Percentiles rank a stretch among this genome's conserved stretches.
Conservation (phyloP, 2,888 invertebrate species). For the Girardia tigrina region DNA sequence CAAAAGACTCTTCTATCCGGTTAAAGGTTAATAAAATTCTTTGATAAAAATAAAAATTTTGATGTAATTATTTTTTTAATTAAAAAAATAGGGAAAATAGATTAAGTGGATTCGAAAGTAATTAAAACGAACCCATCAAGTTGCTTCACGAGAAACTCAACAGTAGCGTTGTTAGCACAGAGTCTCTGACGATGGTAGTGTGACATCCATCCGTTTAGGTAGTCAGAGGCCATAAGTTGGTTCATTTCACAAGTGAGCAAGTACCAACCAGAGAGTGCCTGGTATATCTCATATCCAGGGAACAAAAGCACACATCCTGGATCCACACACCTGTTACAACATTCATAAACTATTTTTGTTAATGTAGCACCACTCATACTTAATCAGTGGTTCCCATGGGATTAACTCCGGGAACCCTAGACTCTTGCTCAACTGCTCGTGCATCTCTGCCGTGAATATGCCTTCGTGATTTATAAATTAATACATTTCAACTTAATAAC, state of each 20-base stretch:
- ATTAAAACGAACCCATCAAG: not conserved
- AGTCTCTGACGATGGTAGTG: slow-evolving; percentile 3
- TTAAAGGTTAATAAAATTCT: no score
- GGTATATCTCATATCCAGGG: slow-evolving; percentile 31
- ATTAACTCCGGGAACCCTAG: slow-evolving; percentile 42
- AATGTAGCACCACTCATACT: slow-evolving; percentile 38
- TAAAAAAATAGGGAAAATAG: no score
- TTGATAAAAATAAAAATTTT: no score
- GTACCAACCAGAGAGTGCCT: not conserved
- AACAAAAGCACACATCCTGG: slow-evolving; percentile 6
- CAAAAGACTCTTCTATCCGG: no score
- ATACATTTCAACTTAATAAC: no score
- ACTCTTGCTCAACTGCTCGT: slow-evolving; percentile 41
- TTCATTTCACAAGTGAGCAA: slow-evolving; percentile 3
- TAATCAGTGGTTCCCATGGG: slow-evolving; percentile 43
- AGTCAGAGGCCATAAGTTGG: slow-evolving; percentile 24
- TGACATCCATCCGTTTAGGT: slow-evolving; percentile 28
- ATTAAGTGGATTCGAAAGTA: no score
- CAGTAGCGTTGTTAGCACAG: not conserved
- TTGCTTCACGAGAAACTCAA: not conserved
- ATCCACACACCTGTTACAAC: not conserved
- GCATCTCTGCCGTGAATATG: slow-evolving; percentile 42
- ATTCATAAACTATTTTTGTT: not conserved
- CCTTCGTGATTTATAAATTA: no score
- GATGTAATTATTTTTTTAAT: no score